A percentile compares a stretch with the other conserved stretches of the same genome.
Evolutionary conservation across 2,888 invertebrate species (phyloP).

Genomic region (Lathronympha strigana): DNA sequence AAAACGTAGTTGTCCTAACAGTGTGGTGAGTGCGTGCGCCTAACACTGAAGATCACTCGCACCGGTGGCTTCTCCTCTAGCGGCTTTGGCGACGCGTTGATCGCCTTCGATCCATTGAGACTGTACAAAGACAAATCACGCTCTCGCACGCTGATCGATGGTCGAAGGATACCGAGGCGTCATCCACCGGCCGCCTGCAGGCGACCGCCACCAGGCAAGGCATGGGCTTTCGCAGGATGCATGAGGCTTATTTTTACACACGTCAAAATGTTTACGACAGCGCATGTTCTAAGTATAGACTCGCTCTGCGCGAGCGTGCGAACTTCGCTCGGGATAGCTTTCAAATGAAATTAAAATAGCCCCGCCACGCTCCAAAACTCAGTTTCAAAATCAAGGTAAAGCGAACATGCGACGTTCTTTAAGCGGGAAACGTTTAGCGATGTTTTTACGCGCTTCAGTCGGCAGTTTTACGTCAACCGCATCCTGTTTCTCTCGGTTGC

Average conservation of each 20-base stretch:
- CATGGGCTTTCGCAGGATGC: slow-evolving; percentile 62
- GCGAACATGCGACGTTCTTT: slow-evolving; percentile 74
- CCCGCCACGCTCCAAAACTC: slow-evolving; percentile 70
- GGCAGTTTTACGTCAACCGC: slow-evolving; percentile 62
- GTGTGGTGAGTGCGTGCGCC: slow-evolving; percentile 79
- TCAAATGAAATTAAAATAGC: slow-evolving; percentile 79
- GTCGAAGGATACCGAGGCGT: slow-evolving; percentile 25
- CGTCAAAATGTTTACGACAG: slow-evolving; percentile 40
- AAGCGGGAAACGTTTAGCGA: slow-evolving; percentile 69
- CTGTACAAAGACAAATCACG: slow-evolving; percentile 35
- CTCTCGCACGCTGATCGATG: slow-evolving; percentile 29
- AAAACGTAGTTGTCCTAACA: slow-evolving; percentile 68
- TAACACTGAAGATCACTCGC: slow-evolving; percentile 53
- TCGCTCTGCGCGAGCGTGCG: slow-evolving; percentile 65
- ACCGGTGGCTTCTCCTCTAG: slow-evolving; percentile 17
- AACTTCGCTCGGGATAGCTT: slow-evolving; percentile 78
- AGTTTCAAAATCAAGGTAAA: slow-evolving; percentile 84
- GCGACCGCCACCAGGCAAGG: slow-evolving; percentile 57
- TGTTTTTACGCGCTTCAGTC: slow-evolving; percentile 59
- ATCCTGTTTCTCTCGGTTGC: slow-evolving; percentile 59
- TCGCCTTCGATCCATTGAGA: slow-evolving; percentile 29
- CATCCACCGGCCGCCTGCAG: slow-evolving; percentile 21
- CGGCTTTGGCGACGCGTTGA: slow-evolving; percentile 20
- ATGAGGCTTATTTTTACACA: slow-evolving; percentile 56
- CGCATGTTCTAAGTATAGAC: slow-evolving; percentile 64